These are phyloP conservation scores for Acestrorhynchus altus DNA, from an alignment of 2,797 vertebrate genomes.

Conservation along the genomic window DNA sequence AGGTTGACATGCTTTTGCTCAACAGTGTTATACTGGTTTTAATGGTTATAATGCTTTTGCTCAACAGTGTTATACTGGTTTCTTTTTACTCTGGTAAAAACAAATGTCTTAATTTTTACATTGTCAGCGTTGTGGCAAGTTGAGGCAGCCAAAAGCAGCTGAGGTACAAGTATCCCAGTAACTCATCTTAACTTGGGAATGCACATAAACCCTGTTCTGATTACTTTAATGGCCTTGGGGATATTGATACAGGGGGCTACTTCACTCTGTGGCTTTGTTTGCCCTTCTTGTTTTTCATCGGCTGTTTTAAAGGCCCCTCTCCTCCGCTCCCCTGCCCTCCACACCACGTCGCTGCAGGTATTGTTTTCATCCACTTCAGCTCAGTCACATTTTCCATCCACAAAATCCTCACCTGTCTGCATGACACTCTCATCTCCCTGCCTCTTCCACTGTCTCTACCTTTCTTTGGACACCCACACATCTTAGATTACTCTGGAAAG, in stretches of 20 bases:
- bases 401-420: constrained; percentile 32
- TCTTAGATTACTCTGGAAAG: neutral
- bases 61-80: neutral
- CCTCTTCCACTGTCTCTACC: neutral
- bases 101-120: too few species aligned
- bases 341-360: constrained; percentile 34
- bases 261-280: constrained; percentile 66
- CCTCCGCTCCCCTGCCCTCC: constrained; percentile 28
- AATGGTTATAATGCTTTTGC: neutral
- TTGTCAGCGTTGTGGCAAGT: too few species aligned
- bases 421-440: constrained; percentile 14
- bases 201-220: constrained; percentile 53
- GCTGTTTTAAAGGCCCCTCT: constrained; percentile 55
- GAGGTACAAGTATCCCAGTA: constrained; percentile 62
- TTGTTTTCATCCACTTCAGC: constrained; percentile 61
- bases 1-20: neutral
- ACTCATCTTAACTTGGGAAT: constrained; percentile 54
- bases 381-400: constrained; percentile 55
- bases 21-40: neutral
- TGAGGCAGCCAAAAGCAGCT: constrained; percentile 12
- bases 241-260: constrained; percentile 68
- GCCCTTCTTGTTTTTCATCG: constrained; percentile 69
- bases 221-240: constrained; percentile 67
- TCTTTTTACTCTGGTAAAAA: too few species aligned
- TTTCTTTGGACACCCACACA: neutral